Conservation (phyloP, 2,797 vertebrate genomes). For the Eleutherodactylus coqui region DNA sequence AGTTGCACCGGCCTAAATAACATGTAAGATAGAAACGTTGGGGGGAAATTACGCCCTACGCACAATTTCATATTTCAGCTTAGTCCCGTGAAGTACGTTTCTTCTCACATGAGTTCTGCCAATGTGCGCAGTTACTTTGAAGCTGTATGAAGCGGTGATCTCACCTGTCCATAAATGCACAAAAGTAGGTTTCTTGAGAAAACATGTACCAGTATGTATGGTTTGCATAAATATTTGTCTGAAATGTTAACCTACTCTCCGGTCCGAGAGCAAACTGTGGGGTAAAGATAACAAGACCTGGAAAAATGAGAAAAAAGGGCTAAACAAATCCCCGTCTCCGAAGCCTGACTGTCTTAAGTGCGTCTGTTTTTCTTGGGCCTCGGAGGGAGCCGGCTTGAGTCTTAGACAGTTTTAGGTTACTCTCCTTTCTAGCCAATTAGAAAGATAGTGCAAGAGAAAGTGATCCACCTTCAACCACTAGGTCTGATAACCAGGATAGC, state of each 20-base stretch:
- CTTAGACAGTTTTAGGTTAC: conserved; percentile 51
- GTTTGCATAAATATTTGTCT: neutral
- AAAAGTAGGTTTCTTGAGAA: neutral
- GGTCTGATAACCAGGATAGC: conserved; percentile 61
- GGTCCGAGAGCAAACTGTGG: conserved; percentile 6
- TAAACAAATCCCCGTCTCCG: conserved; percentile 13
- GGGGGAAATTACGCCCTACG: too few species aligned
- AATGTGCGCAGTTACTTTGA: too few species aligned
- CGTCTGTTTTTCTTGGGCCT: conserved; percentile 45
- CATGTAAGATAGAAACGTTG: neutral
- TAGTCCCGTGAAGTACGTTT: too few species aligned
- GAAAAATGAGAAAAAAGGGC: conserved; percentile 35
- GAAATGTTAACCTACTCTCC: conserved; percentile 1
- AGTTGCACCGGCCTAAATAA: too few species aligned
- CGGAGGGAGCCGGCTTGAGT: conserved; percentile 30
- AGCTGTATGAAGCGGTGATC: too few species aligned
- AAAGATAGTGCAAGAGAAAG: conserved; percentile 53
- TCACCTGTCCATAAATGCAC: too few species aligned
- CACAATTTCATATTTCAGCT: too few species aligned
- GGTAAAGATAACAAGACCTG: conserved; percentile 41
- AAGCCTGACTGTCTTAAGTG: neutral
- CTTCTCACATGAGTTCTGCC: too few species aligned
- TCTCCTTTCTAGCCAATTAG: conserved; percentile 48
- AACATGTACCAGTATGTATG: neutral
- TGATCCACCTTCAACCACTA: conserved; percentile 50